Conservation (phyloP, 2,888 invertebrate species). For the Diaphora mendica region DNA sequence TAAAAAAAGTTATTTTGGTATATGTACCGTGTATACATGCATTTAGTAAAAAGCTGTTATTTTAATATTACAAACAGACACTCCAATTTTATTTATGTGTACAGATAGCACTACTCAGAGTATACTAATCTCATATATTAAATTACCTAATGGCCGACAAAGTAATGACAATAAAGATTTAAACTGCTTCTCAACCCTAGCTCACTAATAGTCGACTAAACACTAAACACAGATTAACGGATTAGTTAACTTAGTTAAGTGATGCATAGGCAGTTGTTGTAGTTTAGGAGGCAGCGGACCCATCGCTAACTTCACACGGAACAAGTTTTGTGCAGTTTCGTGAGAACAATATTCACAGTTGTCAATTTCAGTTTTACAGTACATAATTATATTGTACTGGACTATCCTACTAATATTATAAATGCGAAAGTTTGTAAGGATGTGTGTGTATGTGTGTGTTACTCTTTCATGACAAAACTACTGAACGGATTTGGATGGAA, state of each 20-base stretch:
- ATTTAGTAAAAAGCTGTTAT: no score
- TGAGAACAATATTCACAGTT: not conserved
- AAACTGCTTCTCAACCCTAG: slow-evolving; percentile 41
- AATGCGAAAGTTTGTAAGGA: no score
- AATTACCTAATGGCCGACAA: slow-evolving; percentile 43
- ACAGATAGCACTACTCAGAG: no score
- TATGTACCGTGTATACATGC: no score
- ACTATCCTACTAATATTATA: no score
- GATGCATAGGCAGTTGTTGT: slow-evolving; percentile 50
- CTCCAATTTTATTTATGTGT: no score
- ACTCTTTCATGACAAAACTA: no score
- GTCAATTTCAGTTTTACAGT: not conserved
- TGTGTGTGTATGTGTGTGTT: no score
- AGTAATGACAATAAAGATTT: slow-evolving; percentile 46
- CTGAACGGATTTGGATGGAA: no score
- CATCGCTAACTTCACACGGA: not conserved
- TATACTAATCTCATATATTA: slow-evolving; percentile 13
- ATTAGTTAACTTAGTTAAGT: slow-evolving; percentile 57
- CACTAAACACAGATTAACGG: slow-evolving; percentile 65
- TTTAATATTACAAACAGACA: no score
- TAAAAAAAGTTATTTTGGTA: no score
- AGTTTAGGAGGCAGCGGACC: slow-evolving; percentile 32
- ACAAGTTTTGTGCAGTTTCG: not conserved
- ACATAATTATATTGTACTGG: not conserved
- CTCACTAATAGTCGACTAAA: slow-evolving; percentile 63